A percentile compares a stretch with the other conserved stretches of the same genome.
Conservation (phyloP, 2,888 invertebrate genomes). For the Morinoia aosen region DNA sequence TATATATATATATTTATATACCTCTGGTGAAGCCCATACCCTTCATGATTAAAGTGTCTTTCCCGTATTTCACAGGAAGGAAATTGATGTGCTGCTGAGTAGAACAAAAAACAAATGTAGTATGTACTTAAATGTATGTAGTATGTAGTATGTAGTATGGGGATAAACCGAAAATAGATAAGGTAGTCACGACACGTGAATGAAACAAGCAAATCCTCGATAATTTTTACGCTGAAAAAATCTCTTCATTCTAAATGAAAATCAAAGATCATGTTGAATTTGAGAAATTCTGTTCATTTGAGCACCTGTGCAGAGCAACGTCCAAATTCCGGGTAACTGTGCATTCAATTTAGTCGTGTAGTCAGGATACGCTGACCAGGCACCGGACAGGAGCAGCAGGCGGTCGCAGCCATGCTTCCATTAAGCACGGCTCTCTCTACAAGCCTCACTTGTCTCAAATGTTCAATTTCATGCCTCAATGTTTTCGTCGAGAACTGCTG, state of each 20-base stretch:
- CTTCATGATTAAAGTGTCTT: no score
- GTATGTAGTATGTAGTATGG: no score
- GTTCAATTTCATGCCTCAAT: background rate
- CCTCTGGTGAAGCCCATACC: no score
- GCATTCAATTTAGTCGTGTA: background rate
- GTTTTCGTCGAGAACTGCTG: background rate
- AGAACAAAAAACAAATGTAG: no score
- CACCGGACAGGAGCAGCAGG: background rate
- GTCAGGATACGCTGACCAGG: background rate
- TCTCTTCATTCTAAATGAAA: background rate
- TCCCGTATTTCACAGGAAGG: no score
- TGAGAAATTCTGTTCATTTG: background rate
- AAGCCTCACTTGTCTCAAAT: background rate
- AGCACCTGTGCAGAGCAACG: background rate
- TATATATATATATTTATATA: no score
- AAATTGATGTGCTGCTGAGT: no score
- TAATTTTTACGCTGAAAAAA: background rate
- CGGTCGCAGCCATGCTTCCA: background rate
- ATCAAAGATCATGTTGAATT: background rate
- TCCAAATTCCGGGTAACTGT: background rate
- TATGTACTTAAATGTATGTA: no score
- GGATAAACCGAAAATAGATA: no score
- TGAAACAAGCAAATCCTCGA: background rate
- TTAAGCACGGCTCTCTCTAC: background rate
- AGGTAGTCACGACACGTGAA: no score